phyloP scores from a whole-genome alignment of 2,888 invertebrate species.

The Epinotia bilunana region DNA sequence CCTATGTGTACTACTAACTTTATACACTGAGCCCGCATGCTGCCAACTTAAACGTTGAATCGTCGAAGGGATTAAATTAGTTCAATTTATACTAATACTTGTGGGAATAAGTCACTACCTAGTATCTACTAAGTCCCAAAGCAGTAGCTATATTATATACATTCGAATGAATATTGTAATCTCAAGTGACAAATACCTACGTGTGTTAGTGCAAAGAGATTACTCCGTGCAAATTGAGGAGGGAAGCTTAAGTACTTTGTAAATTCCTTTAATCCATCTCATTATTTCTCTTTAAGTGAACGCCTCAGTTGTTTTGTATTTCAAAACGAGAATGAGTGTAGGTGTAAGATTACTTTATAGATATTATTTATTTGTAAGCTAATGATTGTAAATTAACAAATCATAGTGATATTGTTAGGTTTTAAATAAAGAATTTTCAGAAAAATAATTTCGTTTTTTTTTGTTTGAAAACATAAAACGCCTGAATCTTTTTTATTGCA shows the following conservation, averaged over 20 bases:
- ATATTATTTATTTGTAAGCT: slow-evolving; percentile 83
- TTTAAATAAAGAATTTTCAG: slow-evolving; percentile 66
- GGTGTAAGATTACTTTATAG: slow-evolving; percentile 75
- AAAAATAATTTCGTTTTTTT: slow-evolving; percentile 45
- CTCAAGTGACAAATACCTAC: not conserved
- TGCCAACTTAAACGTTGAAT: slow-evolving; percentile 23
- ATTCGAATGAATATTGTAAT: slow-evolving; percentile 3
- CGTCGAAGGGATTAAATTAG: slow-evolving; percentile 16
- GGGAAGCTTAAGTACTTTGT: slow-evolving; percentile 18
- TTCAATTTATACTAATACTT: slow-evolving; percentile 27
- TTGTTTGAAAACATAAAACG: slow-evolving; percentile 15
- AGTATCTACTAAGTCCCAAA: not conserved
- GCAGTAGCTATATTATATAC: slow-evolving; percentile 1
- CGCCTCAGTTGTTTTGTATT: slow-evolving; percentile 69
- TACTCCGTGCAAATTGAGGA: slow-evolving; percentile 5
- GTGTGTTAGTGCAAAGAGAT: too few species aligned
- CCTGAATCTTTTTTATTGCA: slow-evolving; percentile 45
- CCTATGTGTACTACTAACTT: slow-evolving; percentile 4
- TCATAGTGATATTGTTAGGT: slow-evolving; percentile 71
- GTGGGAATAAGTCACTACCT: slow-evolving; percentile 10
- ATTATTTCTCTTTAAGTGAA: slow-evolving; percentile 58
- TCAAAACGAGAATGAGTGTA: slow-evolving; percentile 60
- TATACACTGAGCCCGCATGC: slow-evolving; percentile 33
- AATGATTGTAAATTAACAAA: slow-evolving; percentile 83
- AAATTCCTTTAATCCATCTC: slow-evolving; percentile 57